These are phyloP conservation scores for Asobara japonica DNA, from an alignment of 1,140 invertebrate species.

Conservation along the genomic window DNA sequence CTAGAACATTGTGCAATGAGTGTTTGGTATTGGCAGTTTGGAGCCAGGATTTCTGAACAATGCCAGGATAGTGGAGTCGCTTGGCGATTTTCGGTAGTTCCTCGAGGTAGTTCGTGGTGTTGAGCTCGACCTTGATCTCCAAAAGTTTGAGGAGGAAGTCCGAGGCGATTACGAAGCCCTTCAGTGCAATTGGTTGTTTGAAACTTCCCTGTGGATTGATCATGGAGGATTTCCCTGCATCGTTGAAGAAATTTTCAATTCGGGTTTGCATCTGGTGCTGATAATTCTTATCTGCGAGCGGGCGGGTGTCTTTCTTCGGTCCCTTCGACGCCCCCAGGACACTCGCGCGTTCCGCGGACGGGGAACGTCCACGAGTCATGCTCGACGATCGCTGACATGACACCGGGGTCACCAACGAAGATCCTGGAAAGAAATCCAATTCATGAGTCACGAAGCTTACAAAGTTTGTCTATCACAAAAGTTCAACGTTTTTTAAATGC, in stretches of 20 bases:
- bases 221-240: conserved; percentile 41
- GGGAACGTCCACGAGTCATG: conserved; percentile 43
- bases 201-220: conserved; percentile 56
- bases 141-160: conserved; percentile 47
- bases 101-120: conserved; percentile 54
- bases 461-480: too few relatives aligned
- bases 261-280: conserved; percentile 51
- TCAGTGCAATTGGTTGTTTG: conserved; percentile 56
- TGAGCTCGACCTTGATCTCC: conserved; percentile 48
- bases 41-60: conserved; percentile 70
- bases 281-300: conserved; percentile 55
- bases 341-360: conserved; percentile 50
- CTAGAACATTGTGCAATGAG: conserved; percentile 69
- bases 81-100: conserved; percentile 67
- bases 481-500: too few relatives aligned
- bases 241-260: conserved; percentile 53
- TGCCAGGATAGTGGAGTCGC: conserved; percentile 68
- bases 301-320: conserved; percentile 54
- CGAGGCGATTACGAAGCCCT: conserved; percentile 56
- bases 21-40: conserved; percentile 70
- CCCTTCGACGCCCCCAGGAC: conserved; percentile 39
- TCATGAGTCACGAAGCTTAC: too few relatives aligned
- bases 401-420: conserved; percentile 33
- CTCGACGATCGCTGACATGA: neutral
- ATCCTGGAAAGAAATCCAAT: too few relatives aligned